phyloP scores from a whole-genome alignment of 2,797 vertebrate species.

The Periparus ater region DNA sequence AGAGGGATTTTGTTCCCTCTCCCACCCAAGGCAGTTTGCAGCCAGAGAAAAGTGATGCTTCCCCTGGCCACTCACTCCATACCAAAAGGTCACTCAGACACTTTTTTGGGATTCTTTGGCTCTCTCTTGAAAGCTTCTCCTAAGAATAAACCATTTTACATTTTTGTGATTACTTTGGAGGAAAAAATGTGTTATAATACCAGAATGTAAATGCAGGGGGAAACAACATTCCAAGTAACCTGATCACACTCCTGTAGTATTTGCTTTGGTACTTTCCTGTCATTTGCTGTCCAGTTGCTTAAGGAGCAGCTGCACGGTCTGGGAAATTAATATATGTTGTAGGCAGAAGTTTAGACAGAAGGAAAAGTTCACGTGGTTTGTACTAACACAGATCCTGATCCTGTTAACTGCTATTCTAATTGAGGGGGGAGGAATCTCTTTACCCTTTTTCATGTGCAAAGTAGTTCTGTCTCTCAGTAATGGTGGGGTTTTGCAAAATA shows the following conservation, averaged over 20 bases:
- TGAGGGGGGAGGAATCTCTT: constrained; percentile 3
- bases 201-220: constrained; percentile 17
- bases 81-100: constrained; percentile 1
- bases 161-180: constrained; percentile 43
- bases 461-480: not conserved
- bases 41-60: not conserved
- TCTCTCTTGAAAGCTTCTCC: constrained; percentile 37
- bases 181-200: constrained; percentile 3
- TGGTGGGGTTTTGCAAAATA: constrained; percentile 32
- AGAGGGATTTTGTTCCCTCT: constrained; percentile 27
- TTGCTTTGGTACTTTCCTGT: constrained; percentile 57
- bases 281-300: constrained; percentile 51
- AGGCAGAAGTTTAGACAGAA: constrained; percentile 49
- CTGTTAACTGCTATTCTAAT: constrained; percentile 49
- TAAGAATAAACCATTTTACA: constrained; percentile 42
- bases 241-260: not conserved
- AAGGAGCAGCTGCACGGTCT: constrained; percentile 67
- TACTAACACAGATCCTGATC: constrained; percentile 47
- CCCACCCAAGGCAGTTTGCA: not conserved
- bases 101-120: constrained; percentile 11
- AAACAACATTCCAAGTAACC: constrained; percentile 28
- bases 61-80: not conserved
- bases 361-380: constrained; percentile 47
- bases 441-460: constrained; percentile 30
- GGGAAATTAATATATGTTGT: constrained; percentile 62